Percentiles rank a stretch among this genome's conserved stretches.
phyloP scores from a whole-genome alignment of 2,797 vertebrate species.

The Sebastes trivittatus region DNA sequence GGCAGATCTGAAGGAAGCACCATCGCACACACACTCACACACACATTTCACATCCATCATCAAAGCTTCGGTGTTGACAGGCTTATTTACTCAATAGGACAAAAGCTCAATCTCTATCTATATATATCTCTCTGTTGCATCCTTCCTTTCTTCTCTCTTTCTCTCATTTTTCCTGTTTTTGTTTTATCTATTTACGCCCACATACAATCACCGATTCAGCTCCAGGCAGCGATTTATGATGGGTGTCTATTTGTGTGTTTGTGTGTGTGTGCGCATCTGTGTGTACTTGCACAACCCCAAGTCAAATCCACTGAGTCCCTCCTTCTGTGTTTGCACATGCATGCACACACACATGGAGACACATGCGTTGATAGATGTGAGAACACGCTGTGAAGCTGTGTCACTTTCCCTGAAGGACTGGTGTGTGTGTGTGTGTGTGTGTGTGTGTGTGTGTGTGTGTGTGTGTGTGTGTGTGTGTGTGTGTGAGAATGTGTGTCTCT shows the following conservation, averaged over 20 bases:
- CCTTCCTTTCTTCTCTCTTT: conserved; percentile 24
- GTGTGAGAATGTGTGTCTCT: background rate
- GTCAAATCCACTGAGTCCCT: background rate
- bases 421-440: background rate
- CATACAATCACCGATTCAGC: conserved; percentile 47
- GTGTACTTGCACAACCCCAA: background rate
- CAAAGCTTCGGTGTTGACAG: conserved; percentile 60
- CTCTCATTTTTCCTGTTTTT: conserved; percentile 28
- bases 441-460: background rate
- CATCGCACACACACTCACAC: conserved; percentile 6
- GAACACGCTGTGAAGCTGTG: conserved; percentile 17
- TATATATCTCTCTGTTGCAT: conserved; percentile 46
- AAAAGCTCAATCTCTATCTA: conserved; percentile 52
- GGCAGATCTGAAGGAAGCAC: conserved; percentile 27
- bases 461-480: background rate
- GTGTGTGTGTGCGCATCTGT: background rate
- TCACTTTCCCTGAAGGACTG: conserved; percentile 25
- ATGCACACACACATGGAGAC: background rate
- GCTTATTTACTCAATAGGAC: conserved; percentile 63
- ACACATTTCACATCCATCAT: conserved; percentile 49
- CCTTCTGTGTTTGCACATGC: background rate
- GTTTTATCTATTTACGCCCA: conserved; percentile 48
- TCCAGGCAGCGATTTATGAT: conserved; percentile 28
- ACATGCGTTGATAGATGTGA: conserved; percentile 7
- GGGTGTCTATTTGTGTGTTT: background rate